Conservation (phyloP, 2,797 vertebrate species). For the Sebastolobus altivelis region DNA sequence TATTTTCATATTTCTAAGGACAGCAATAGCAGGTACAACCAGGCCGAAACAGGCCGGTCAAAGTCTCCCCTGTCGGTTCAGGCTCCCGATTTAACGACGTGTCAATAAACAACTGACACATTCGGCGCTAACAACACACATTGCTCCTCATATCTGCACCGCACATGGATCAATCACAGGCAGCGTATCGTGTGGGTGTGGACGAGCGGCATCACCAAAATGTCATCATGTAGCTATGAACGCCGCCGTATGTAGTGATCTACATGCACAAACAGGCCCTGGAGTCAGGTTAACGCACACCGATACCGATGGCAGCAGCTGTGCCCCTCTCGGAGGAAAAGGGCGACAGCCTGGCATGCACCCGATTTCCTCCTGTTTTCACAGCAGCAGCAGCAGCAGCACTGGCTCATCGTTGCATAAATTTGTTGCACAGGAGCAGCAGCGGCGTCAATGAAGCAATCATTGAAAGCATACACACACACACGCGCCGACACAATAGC, state of each 20-base stretch:
- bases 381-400: constrained; percentile 32
- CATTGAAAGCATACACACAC: constrained; percentile 12
- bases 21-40: constrained; percentile 41
- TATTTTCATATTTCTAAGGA: not conserved
- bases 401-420: constrained; percentile 53
- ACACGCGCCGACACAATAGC: constrained; percentile 7
- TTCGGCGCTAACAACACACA: not conserved
- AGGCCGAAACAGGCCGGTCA: constrained; percentile 57
- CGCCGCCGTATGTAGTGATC: constrained; percentile 20
- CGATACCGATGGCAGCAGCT: constrained; percentile 41
- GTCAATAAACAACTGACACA: constrained; percentile 41
- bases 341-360: constrained; percentile 48
- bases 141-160: constrained; percentile 58
- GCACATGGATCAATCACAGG: constrained; percentile 69
- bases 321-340: constrained; percentile 30
- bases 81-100: constrained; percentile 24
- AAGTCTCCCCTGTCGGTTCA: constrained; percentile 24
- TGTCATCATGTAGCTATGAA: constrained; percentile 45
- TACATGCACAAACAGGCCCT: constrained; percentile 32
- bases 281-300: constrained; percentile 36
- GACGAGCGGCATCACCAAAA: constrained; percentile 69
- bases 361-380: constrained; percentile 40
- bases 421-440: constrained; percentile 47
- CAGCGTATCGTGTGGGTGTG: constrained; percentile 77
- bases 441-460: constrained; percentile 47